Conservation (phyloP, 2,888 invertebrate genomes). For the Brachylomia viminalis region DNA sequence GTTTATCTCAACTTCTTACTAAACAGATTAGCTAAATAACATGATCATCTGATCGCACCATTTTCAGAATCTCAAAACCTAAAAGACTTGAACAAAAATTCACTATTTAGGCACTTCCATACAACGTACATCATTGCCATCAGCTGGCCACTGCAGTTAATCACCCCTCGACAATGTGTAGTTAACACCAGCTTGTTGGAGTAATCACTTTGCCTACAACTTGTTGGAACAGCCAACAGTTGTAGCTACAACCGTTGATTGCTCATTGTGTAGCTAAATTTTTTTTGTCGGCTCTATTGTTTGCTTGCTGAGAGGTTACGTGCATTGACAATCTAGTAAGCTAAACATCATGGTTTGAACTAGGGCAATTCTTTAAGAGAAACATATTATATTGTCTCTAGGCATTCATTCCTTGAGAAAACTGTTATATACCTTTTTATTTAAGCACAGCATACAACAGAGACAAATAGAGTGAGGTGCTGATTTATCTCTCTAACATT, state of each 20-base stretch:
- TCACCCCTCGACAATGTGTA: conserved; percentile 70
- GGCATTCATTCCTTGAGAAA: neutral
- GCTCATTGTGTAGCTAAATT: conserved; percentile 9
- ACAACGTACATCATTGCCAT: conserved; percentile 1
- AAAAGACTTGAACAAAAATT: neutral
- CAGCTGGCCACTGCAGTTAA: conserved; percentile 64
- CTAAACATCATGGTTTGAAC: neutral
- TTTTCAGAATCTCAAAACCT: neutral
- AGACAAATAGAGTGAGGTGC: neutral
- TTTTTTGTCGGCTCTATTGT: neutral
- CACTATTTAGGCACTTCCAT: conserved; percentile 2
- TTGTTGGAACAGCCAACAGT: conserved; percentile 36
- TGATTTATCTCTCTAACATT: neutral
- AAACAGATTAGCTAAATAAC: neutral
- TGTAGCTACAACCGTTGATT: conserved; percentile 44
- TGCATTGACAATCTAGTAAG: too few species aligned
- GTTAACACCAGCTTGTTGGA: conserved; percentile 61
- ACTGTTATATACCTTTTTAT: too few species aligned
- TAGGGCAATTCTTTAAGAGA: neutral
- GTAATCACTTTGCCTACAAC: conserved; percentile 52
- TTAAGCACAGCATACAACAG: too few species aligned
- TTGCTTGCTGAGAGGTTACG: neutral
- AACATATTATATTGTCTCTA: neutral
- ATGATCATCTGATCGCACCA: neutral
- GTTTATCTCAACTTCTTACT: too few species aligned